Evolutionary conservation across 2,888 invertebrate species (phyloP).

Genomic region (Drosophila leonis): DNA sequence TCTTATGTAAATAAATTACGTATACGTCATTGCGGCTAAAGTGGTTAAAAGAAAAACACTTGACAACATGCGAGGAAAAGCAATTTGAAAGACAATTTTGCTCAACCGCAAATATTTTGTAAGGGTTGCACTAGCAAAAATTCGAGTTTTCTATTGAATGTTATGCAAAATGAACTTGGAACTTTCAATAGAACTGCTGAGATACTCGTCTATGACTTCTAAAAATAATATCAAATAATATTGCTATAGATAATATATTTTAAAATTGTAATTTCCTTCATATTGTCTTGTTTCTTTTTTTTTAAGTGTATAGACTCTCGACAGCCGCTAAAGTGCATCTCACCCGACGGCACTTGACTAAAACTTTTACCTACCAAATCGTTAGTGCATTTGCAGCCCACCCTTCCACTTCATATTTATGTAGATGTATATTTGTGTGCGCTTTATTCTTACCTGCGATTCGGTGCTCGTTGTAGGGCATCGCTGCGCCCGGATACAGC

Average conservation of each 20-base stretch:
- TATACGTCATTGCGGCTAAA: slow-evolving; percentile 29
- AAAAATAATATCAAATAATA: neutral
- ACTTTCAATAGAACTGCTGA: neutral
- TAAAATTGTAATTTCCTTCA: neutral
- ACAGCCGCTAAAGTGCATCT: slow-evolving; percentile 64
- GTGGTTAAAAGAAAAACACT: slow-evolving; percentile 18
- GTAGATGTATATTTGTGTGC: neutral
- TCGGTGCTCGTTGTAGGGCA: slow-evolving; percentile 80
- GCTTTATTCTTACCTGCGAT: slow-evolving; percentile 82
- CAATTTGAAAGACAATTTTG: slow-evolving; percentile 64
- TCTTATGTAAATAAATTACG: slow-evolving; percentile 45
- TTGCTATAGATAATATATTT: neutral
- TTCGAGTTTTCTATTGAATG: neutral
- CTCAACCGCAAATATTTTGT: slow-evolving; percentile 43
- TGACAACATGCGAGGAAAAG: slow-evolving; percentile 50
- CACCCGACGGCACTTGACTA: slow-evolving; percentile 56
- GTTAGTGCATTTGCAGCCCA: slow-evolving; percentile 11
- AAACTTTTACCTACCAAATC: slow-evolving; percentile 58
- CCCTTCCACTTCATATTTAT: neutral
- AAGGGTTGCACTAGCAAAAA: slow-evolving; percentile 23
- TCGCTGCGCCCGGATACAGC: slow-evolving; percentile 72
- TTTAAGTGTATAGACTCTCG: slow-evolving; percentile 49
- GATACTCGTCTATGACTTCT: neutral
- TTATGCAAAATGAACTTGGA: neutral
- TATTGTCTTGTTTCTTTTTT: neutral